phyloP scores from a whole-genome alignment of 2,797 vertebrate genomes.

The Xerus rutilus region DNA sequence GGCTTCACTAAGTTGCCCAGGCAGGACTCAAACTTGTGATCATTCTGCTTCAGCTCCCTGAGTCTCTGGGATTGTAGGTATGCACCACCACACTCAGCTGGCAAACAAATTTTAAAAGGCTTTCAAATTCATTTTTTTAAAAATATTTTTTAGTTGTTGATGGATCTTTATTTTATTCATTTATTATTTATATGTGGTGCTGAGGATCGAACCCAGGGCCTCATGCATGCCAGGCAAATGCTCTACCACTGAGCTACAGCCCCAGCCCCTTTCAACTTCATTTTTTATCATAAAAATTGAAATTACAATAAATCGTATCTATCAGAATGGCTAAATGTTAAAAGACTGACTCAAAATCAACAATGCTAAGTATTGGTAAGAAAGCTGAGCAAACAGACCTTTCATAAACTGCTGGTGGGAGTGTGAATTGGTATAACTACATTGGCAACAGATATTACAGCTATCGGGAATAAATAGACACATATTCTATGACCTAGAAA shows the following conservation, averaged over 20 bases:
- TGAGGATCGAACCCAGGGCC: too few relatives aligned
- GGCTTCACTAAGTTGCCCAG: background rate
- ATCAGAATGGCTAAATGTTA: constrained; percentile 54
- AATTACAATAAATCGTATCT: constrained; percentile 29
- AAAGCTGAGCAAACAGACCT: constrained; percentile 40
- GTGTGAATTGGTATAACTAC: background rate
- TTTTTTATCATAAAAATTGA: constrained; percentile 40
- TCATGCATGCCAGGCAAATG: too few relatives aligned
- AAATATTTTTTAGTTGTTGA: background rate
- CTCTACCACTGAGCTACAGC: too few relatives aligned
- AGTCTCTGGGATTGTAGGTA: too few relatives aligned
- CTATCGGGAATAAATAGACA: background rate
- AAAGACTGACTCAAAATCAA: constrained; percentile 48
- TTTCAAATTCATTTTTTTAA: constrained; percentile 37
- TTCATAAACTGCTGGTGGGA: background rate
- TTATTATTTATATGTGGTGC: too few relatives aligned
- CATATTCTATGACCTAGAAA: constrained; percentile 35
- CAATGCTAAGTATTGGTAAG: constrained; percentile 8
- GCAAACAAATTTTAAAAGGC: constrained; percentile 56
- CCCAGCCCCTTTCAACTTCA: background rate
- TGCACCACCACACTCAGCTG: too few relatives aligned
- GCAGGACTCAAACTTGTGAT: too few relatives aligned
- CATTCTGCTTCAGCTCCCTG: too few relatives aligned
- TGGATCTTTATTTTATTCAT: too few relatives aligned
- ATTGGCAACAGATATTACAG: constrained; percentile 27